Evolutionary conservation across 2,888 invertebrate genomes (phyloP).

Genomic region (Caenorhabditis macrosperma): DNA sequence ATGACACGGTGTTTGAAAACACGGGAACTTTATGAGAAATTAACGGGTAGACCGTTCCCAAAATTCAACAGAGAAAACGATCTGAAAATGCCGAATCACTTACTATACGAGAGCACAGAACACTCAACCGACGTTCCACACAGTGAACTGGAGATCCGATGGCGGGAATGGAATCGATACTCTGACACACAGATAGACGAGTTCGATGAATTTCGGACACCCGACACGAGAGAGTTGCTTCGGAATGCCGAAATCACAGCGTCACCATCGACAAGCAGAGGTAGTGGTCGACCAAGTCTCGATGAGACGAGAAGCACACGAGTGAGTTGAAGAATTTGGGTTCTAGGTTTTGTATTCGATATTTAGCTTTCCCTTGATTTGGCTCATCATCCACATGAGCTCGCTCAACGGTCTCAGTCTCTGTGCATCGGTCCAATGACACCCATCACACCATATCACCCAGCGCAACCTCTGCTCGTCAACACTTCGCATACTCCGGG

Average conservation of each 20-base stretch:
- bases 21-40: conserved; percentile 14
- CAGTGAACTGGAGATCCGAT: neutral
- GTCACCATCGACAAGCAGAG: neutral
- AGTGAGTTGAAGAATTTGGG: conserved; percentile 9
- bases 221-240: neutral
- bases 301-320: conserved; percentile 14
- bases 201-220: neutral
- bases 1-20: neutral
- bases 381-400: conserved; percentile 17
- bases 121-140: neutral
- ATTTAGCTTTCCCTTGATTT: conserved; percentile 23
- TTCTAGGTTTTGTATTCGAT: neutral
- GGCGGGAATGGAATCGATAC: conserved; percentile 16
- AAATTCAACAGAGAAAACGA: conserved; percentile 5
- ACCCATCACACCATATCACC: conserved; percentile 16
- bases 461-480: conserved; percentile 14
- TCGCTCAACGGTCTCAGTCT: conserved; percentile 35
- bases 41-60: conserved; percentile 27
- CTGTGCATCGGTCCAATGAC: conserved; percentile 33
- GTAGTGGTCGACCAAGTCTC: conserved; percentile 15
- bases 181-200: neutral
- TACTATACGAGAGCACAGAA: neutral
- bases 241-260: neutral
- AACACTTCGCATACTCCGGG: conserved; percentile 22
- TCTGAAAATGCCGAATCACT: neutral